Percentiles rank a stretch among this genome's conserved stretches.
Evolutionary conservation across 2,888 invertebrate species (phyloP).

Genomic region (Drosophila helvetica): DNA sequence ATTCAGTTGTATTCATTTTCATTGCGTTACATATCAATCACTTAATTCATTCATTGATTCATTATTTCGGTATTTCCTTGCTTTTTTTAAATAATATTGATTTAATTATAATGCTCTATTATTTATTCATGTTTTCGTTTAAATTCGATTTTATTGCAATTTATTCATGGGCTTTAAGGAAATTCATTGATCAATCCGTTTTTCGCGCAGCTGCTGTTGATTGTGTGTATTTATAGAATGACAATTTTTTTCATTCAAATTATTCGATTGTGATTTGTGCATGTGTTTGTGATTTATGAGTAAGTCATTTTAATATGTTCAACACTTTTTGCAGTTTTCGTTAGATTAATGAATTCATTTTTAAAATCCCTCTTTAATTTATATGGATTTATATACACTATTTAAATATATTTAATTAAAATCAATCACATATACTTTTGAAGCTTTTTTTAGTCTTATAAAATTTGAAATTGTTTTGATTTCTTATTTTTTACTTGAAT

Average conservation of each 20-base stretch:
- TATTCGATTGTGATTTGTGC: neutral
- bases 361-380: no score
- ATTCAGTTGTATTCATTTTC: neutral
- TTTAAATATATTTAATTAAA: no score
- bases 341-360: no score
- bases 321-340: no score
- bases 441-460: no score
- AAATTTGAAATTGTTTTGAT: no score
- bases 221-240: neutral
- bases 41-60: neutral
- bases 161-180: neutral
- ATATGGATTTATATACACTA: no score
- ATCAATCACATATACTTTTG: no score
- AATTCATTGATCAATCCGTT: neutral
- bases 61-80: neutral
- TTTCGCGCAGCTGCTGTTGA: slow-evolving; percentile 1
- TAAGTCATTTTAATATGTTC: no score
- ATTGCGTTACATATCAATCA: neutral
- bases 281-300: no score
- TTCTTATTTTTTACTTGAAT: no score
- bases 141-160: neutral
- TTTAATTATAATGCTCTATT: neutral
- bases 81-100: neutral
- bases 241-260: neutral
- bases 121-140: neutral